phyloP scores from a whole-genome alignment of 2,888 invertebrate species.

The Eulithis testata region DNA sequence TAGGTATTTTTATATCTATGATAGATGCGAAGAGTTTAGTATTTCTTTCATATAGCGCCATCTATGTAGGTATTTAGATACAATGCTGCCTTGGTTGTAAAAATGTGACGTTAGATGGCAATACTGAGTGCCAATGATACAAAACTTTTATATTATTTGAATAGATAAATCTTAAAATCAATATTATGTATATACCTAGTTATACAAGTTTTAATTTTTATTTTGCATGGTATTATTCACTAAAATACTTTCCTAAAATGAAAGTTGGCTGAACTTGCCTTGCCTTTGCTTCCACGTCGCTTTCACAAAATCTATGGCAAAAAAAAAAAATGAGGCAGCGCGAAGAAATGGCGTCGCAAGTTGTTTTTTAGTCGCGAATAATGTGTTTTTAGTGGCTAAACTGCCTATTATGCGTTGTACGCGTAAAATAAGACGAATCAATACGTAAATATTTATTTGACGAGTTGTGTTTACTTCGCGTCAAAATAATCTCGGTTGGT shows the following conservation, averaged over 20 bases:
- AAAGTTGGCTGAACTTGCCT: constrained; percentile 46
- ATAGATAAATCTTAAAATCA: too few species aligned
- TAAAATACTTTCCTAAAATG: constrained; percentile 2
- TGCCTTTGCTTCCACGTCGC: constrained; percentile 50
- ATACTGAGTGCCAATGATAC: neutral
- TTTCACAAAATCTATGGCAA: constrained; percentile 48
- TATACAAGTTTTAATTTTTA: too few species aligned
- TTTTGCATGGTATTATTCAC: too few species aligned
- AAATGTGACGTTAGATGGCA: neutral
- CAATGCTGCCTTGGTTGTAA: neutral
- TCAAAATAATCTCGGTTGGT: constrained; percentile 63
- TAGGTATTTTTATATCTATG: too few species aligned
- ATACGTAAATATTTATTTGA: constrained; percentile 67
- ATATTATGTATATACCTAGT: too few species aligned
- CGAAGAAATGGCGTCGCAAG: constrained; percentile 80
- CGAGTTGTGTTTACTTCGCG: constrained; percentile 59
- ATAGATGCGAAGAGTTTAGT: neutral
- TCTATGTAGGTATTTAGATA: constrained; percentile 1
- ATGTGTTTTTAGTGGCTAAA: constrained; percentile 70
- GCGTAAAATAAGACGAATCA: constrained; percentile 53
- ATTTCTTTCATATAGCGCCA: neutral
- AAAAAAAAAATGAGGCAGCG: constrained; percentile 57
- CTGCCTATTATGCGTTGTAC: constrained; percentile 54
- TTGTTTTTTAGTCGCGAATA: constrained; percentile 79
- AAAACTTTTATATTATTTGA: too few species aligned